Percentiles rank a stretch among this genome's conserved stretches.
Conservation (phyloP, 2,797 vertebrate genomes). For the Cuniculus paca region DNA sequence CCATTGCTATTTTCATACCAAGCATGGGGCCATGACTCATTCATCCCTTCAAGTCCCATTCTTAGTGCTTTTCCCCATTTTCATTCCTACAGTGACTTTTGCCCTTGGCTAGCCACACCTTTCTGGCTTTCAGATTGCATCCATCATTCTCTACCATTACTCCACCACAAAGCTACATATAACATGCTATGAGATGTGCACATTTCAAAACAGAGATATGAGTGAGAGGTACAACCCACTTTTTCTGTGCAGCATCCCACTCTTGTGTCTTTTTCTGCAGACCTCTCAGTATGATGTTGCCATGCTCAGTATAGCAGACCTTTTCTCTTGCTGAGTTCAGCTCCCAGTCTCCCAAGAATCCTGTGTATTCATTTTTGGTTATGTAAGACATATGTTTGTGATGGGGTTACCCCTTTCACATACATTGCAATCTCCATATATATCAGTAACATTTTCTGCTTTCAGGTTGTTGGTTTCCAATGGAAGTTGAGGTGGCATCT, state of each 20-base stretch:
- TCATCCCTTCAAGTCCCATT: not conserved
- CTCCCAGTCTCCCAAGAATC: not conserved
- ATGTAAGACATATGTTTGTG: not conserved
- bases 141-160: not conserved
- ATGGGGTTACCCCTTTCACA: not conserved
- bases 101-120: too few relatives aligned
- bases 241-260: not conserved
- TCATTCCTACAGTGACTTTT: not conserved
- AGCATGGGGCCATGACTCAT: not conserved
- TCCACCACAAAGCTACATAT: too few relatives aligned
- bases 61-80: not conserved
- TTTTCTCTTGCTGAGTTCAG: not conserved
- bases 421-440: not conserved
- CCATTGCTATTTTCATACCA: not conserved
- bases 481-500: not conserved
- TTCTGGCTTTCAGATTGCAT: not conserved
- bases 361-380: not conserved
- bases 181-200: not conserved
- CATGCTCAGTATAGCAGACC: not conserved
- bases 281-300: too few relatives aligned
- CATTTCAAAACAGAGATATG: not conserved
- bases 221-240: too few relatives aligned
- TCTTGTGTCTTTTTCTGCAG: too few relatives aligned
- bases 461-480: not conserved
- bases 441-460: not conserved